Conservation (phyloP, 2,888 invertebrate genomes). For the Villa cingulata region DNA sequence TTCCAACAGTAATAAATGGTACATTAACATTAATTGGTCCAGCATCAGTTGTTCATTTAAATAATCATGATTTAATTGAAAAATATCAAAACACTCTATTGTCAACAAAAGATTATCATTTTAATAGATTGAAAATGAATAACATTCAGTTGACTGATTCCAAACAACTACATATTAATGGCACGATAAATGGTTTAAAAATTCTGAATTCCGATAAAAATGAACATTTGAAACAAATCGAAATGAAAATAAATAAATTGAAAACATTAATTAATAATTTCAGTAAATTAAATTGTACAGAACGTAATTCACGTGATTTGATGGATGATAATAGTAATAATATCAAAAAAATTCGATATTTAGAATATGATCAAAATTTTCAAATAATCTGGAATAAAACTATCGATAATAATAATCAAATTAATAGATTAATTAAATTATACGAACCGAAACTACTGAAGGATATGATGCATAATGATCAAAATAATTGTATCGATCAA, state of each 20-base stretch:
- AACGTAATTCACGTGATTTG: background rate
- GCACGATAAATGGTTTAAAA: background rate
- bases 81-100: constrained; percentile 23
- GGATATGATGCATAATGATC: too few species aligned
- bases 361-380: background rate
- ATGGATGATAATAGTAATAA: background rate
- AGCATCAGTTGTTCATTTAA: constrained; percentile 21
- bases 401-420: background rate
- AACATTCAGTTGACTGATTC: background rate
- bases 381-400: background rate
- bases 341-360: background rate
- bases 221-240: background rate
- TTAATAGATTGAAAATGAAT: constrained; percentile 8
- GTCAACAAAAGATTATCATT: constrained; percentile 21
- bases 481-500: background rate
- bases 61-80: constrained; percentile 22
- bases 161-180: background rate
- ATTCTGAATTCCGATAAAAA: background rate
- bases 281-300: too few species aligned
- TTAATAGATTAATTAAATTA: background rate
- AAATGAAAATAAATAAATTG: background rate
- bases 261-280: too few species aligned
- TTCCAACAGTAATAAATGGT: constrained; percentile 19
- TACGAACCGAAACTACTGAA: too few species aligned
- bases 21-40: constrained; percentile 24